Evolutionary conservation across 2,888 invertebrate species (phyloP), one percentile per base, ranked within the genome.

Genomic region (Coenonympha arcania): DNA sequence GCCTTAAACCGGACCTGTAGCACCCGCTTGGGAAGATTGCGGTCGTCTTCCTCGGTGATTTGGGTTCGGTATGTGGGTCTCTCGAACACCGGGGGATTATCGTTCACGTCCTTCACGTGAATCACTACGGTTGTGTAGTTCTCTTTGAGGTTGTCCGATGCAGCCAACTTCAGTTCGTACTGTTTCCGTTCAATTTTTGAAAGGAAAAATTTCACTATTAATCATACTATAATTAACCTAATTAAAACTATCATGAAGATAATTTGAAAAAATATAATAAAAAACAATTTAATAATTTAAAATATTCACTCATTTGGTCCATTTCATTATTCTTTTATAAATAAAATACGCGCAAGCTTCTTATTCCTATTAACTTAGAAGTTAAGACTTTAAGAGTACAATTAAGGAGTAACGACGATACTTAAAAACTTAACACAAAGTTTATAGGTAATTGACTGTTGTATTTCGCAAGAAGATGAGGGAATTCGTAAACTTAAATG

Each of bases 51-150:
- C 83, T 96, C 96, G 34, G 96, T 96, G 83, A 97, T 96, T 87
- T 96, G 96, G 44, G 96, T 95, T 72, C 95, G 91, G 88, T 96
- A 97, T 50, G 95, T 95, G 45, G 96, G 96, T 61, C 96, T 88
- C 83, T 96, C 95, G 85, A 99, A 99, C 64, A 95, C 95, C 2
- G 98, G 98, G 36, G 97, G 95, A 88, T 98, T 98, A 89, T 99
- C 98, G 85, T 98, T 98, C 62, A 98, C 96, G 80, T 99, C 98
- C 87, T 96, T 97, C 67, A 98, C 95, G 84, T 96, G 95, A 71
- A 98, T 97, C 71, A 97, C 96, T 61, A 98, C 97, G 31, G 95
- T 96, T 34, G 97, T 97, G 88, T 95, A 95, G 90, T 97, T 97
- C 86, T 98, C 97, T 88, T 96, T 96, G 76, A 96, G 89, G 89